A percentile compares a stretch with the other conserved stretches of the same genome.
These are phyloP conservation scores for Lasius fuliginosus DNA, from an alignment of 2,888 invertebrate species.

Conservation along the genomic window DNA sequence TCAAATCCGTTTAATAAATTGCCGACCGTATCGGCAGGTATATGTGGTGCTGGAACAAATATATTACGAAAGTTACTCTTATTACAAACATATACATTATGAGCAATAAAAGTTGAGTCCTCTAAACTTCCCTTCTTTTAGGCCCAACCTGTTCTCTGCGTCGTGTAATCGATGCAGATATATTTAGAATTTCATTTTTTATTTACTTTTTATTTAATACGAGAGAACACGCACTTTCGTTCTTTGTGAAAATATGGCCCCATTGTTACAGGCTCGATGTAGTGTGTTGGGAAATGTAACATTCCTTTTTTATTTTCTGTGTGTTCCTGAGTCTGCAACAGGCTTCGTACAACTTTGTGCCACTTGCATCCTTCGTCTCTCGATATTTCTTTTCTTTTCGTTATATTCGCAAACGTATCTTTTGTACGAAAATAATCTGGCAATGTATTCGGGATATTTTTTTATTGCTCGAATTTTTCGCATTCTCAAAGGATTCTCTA, in stretches of 20 bases:
- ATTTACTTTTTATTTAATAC: slow-evolving; percentile 58
- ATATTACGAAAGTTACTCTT: slow-evolving; percentile 77
- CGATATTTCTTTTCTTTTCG: neutral
- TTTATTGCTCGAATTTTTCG: slow-evolving; percentile 16
- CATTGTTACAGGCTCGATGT: slow-evolving; percentile 85
- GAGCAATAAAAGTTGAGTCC: slow-evolving; percentile 84
- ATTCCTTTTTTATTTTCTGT: slow-evolving; percentile 52
- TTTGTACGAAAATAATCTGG: neutral
- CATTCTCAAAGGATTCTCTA: neutral
- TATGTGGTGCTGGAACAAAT: slow-evolving; percentile 75
- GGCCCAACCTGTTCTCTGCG: slow-evolving; percentile 75
- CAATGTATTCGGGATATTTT: neutral
- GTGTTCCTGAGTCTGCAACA: slow-evolving; percentile 83
- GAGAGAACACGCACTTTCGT: slow-evolving; percentile 74
- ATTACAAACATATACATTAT: slow-evolving; percentile 83
- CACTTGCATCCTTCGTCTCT: slow-evolving; percentile 54
- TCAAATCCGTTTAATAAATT: slow-evolving; percentile 71
- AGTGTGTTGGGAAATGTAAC: slow-evolving; percentile 65
- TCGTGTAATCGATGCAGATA: slow-evolving; percentile 80
- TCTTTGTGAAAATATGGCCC: slow-evolving; percentile 85
- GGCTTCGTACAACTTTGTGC: slow-evolving; percentile 73
- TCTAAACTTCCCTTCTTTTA: slow-evolving; percentile 70
- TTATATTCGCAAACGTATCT: neutral
- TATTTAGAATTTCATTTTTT: slow-evolving; percentile 83
- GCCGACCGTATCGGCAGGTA: slow-evolving; percentile 64